Base-by-base conservation (phyloP, 2,888 invertebrate genomes). In the Thecocarcelia acutangulata region DNA sequence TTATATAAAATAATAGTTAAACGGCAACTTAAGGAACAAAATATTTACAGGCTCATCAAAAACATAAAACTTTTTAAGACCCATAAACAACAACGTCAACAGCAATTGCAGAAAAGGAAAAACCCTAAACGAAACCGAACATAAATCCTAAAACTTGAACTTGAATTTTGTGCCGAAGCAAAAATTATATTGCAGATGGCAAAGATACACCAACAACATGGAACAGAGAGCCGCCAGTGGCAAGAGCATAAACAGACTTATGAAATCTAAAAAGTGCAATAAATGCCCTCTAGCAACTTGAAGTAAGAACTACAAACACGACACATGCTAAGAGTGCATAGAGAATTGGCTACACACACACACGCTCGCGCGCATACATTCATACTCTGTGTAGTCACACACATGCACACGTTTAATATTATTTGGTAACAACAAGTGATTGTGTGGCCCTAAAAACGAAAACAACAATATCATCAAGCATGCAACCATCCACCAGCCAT, bases 271-370 rank as follows among this genome's bases (percentile, higher is more conserved):
- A 40, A 69, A 54, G 46, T 54, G 64, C 44, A 78, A 72, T 72
- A 78, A 78, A 78, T 78, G 72, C 58, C 78, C 78, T 52, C 19
- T 52, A 46, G 78, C 52, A 66, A 72, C 72, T 64, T 61, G 11
- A 70, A 58, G 64, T 37, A 70, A 64, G 58, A 72, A 24, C 78
- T 37, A 46, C 72, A 78, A 77, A 72, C 64, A 78, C 72, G 64
- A 72, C 58, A 78, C 72, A 72, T 44, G 37, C 72, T 52, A 63
- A 56, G 56, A 77, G 63, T 70, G 77, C 77, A 77, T 70, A 77
- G 63, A 77, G 70, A 70, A 70, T 70, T 64, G 61, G 1, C 3
- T 33, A 33, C 40, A 0, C 37, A n/a, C 17, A 42, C 69, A 17
- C 46, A 54, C 15, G 56, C 13, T 42, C 15, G 11, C 19, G 24